Evolutionary conservation across 2,888 invertebrate species (phyloP).

Genomic region (Trissoscelio sp.): DNA sequence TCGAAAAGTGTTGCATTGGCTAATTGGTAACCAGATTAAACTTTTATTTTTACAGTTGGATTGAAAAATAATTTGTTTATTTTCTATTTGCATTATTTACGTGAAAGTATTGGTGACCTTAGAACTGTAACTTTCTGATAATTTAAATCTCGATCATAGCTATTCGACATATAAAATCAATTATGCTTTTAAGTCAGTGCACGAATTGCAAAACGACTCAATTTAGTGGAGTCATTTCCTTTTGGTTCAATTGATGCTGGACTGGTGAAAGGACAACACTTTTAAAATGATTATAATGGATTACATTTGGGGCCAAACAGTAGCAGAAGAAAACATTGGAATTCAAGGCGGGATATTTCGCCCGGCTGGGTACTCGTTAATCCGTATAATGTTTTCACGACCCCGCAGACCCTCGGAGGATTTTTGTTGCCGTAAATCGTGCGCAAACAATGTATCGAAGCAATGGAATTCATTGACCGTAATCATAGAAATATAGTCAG

Average conservation of each 20-base stretch:
- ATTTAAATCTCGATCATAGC: slow-evolving; percentile 29
- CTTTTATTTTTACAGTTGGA: no score
- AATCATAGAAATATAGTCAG: slow-evolving; percentile 50
- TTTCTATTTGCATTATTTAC: slow-evolving; percentile 18
- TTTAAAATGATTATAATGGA: slow-evolving; percentile 54
- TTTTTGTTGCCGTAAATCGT: slow-evolving; percentile 50
- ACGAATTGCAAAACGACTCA: slow-evolving; percentile 43
- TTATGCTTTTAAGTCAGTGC: slow-evolving; percentile 7
- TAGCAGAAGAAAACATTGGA: slow-evolving; percentile 74
- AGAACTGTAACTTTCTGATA: neutral
- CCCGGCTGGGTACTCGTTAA: slow-evolving; percentile 67
- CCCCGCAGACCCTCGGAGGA: slow-evolving; percentile 46
- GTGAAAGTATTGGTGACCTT: neutral
- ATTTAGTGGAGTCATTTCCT: slow-evolving; percentile 41
- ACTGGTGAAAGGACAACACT: slow-evolving; percentile 28
- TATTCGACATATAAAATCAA: slow-evolving; percentile 28
- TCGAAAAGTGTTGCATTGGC: no score
- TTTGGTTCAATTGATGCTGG: slow-evolving; percentile 27
- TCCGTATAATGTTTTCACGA: slow-evolving; percentile 61
- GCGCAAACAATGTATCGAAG: slow-evolving; percentile 44
- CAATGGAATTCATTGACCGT: slow-evolving; percentile 42
- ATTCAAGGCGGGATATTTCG: slow-evolving; percentile 72
- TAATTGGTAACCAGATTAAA: no score
- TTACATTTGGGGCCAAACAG: slow-evolving; percentile 73
- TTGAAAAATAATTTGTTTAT: neutral